A percentile compares a stretch with the other conserved stretches of the same genome.
phyloP scores from a whole-genome alignment of 2,888 invertebrate genomes.

The Byasa hedistus region DNA sequence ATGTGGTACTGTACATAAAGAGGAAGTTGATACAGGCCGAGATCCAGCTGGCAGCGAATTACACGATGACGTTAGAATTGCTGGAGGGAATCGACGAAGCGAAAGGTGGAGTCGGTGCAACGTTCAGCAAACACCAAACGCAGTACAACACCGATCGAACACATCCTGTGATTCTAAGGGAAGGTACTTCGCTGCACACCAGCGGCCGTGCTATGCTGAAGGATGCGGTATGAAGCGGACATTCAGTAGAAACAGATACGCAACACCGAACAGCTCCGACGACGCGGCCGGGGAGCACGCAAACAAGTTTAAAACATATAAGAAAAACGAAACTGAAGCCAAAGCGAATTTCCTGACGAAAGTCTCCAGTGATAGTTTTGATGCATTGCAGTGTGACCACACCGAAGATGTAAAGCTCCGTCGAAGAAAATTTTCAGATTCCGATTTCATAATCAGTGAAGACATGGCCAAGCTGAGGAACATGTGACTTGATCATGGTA shows the following conservation, averaged over 20 bases:
- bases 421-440: slow-evolving; percentile 14
- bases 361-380: not conserved
- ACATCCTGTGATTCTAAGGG: slow-evolving; percentile 3
- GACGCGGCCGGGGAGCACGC: not conserved
- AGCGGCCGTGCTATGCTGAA: not conserved
- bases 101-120: not conserved
- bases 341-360: not conserved
- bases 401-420: not conserved
- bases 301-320: not conserved
- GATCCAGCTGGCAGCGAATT: slow-evolving; percentile 42
- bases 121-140: slow-evolving; percentile 33
- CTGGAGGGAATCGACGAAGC: slow-evolving; percentile 13
- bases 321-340: not conserved
- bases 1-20: slow-evolving; percentile 49
- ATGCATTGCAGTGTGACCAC: not conserved
- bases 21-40: slow-evolving; percentile 50
- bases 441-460: slow-evolving; percentile 7
- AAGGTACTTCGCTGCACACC: not conserved
- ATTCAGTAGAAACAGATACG: not conserved
- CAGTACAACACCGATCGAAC: not conserved
- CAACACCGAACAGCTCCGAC: not conserved
- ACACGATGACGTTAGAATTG: slow-evolving; percentile 43
- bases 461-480: slow-evolving; percentile 12
- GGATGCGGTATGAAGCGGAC: slow-evolving; percentile 1
- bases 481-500: slow-evolving; percentile 11